These are phyloP conservation scores for Athetis lepigone DNA, from an alignment of 2,888 invertebrate genomes.

Conservation along the genomic window DNA sequence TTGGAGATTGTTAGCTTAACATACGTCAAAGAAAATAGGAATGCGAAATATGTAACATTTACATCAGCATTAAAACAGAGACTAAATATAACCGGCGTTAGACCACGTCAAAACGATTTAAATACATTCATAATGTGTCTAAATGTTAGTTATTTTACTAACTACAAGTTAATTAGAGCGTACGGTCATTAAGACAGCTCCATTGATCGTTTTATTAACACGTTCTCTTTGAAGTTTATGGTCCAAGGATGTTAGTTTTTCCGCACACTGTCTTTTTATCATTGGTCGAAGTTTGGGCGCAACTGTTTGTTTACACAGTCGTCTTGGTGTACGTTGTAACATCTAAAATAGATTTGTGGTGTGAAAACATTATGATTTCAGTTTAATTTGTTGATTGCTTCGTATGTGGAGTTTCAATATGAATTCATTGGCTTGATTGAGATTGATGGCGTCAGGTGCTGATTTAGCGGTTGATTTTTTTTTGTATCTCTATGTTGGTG, in stretches of 20 bases:
- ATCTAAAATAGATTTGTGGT: conserved; percentile 88
- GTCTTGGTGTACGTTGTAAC: conserved; percentile 78
- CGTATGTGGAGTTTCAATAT: conserved; percentile 44
- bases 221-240: conserved; percentile 85
- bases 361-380: conserved; percentile 86
- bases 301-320: conserved; percentile 87
- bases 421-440: conserved; percentile 47
- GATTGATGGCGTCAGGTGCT: conserved; percentile 39
- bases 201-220: conserved; percentile 88
- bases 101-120: conserved; percentile 65
- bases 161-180: conserved; percentile 81
- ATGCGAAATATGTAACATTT: conserved; percentile 38
- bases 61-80: conserved; percentile 37
- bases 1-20: conserved; percentile 2
- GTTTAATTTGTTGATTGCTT: conserved; percentile 76
- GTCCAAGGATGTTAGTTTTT: conserved; percentile 90
- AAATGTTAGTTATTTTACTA: conserved; percentile 67
- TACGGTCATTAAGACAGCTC: conserved; percentile 80
- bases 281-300: conserved; percentile 90
- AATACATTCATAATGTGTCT: conserved; percentile 61
- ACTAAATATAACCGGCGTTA: conserved; percentile 50
- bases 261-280: conserved; percentile 90
- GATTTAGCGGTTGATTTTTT: conserved; percentile 26
- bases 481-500: conserved; percentile 7
- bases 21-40: conserved; percentile 32